Conservation (phyloP, 2,113 vertebrate species). For the Emberiza fucata region DNA sequence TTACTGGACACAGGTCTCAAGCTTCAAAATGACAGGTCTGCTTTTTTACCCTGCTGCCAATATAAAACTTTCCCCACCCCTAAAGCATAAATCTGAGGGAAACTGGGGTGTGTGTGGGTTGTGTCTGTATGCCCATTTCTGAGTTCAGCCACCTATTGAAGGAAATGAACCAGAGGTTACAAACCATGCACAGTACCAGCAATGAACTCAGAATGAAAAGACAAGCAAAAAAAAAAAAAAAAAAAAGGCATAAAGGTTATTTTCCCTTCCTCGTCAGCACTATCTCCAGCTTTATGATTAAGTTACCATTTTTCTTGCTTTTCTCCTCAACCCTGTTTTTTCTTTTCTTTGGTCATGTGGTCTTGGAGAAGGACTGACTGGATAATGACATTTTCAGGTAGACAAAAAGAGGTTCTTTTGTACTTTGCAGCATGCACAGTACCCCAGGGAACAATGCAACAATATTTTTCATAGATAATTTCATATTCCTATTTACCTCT, state of each 20-base stretch:
- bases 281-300: neutral
- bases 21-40: neutral
- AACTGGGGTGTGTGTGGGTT: fast-evolving
- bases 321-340: neutral
- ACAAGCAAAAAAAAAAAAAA: neutral
- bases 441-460: neutral
- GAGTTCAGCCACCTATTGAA: neutral
- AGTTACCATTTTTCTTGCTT: neutral
- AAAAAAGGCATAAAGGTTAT: neutral
- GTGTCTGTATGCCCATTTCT: neutral
- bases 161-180: neutral
- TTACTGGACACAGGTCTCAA: neutral
- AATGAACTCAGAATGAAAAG: neutral
- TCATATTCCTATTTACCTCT: neutral
- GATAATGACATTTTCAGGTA: neutral
- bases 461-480: neutral
- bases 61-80: neutral
- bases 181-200: fast-evolving
- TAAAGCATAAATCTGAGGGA: neutral
- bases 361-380: neutral
- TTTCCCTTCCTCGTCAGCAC: neutral
- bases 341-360: neutral
- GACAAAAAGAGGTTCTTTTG: neutral
- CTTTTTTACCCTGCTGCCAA: neutral
- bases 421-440: neutral